These are phyloP conservation scores for Tamias sibiricus DNA, from an alignment of 2,113 vertebrate species.

Conservation along the genomic window DNA sequence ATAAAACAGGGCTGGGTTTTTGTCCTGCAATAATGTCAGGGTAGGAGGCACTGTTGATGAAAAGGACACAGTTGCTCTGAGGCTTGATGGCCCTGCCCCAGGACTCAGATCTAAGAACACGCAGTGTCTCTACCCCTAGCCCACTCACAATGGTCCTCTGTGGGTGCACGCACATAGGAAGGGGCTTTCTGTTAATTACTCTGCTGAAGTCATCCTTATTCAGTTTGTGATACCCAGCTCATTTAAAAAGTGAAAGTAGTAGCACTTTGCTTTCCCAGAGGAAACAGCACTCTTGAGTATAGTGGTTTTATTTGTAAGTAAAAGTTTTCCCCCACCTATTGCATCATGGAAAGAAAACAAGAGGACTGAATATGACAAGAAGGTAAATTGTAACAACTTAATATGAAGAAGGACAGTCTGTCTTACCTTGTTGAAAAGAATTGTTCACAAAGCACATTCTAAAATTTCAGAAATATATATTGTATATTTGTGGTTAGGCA, in stretches of 20 bases:
- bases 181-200: not conserved
- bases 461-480: slow-evolving; percentile 12
- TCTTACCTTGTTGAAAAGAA: slow-evolving; percentile 16
- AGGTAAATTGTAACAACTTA: slow-evolving; percentile 20
- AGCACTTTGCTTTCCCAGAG: slow-evolving; percentile 14
- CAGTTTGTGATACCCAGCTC: not conserved
- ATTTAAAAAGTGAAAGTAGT: not conserved
- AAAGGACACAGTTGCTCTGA: not conserved
- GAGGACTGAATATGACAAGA: not conserved
- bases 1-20: not conserved
- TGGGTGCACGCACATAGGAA: not conserved
- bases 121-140: not conserved
- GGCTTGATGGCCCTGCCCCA: not conserved
- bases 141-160: not conserved
- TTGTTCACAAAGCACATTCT: not conserved
- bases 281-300: not conserved
- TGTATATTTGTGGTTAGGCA: not conserved
- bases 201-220: slow-evolving; percentile 3
- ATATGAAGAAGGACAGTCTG: not conserved
- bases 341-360: slow-evolving; percentile 2
- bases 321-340: not conserved
- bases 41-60: not conserved
- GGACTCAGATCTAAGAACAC: not conserved
- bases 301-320: not conserved
- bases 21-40: not conserved